Conservation (phyloP, 2,113 vertebrate species). For the Capra hircus region DNA sequence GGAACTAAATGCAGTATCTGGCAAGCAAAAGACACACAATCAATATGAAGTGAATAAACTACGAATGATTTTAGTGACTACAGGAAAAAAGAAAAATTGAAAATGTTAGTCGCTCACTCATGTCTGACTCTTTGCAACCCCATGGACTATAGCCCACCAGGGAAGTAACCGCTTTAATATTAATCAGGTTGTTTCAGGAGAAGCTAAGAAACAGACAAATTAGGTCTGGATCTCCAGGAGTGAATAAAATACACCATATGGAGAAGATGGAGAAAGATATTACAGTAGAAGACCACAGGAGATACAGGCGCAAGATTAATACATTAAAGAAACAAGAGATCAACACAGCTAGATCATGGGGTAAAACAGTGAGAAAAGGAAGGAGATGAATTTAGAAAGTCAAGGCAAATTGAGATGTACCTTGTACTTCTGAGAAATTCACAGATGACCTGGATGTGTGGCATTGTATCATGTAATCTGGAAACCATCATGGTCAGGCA, state of each 20-base stretch:
- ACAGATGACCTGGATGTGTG: background rate
- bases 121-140: background rate
- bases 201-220: background rate
- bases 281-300: background rate
- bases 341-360: background rate
- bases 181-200: background rate
- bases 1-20: background rate
- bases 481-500: background rate
- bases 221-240: background rate
- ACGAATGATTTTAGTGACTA: background rate
- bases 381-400: background rate
- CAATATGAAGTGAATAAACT: background rate
- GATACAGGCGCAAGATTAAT: background rate
- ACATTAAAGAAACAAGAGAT: background rate
- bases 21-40: background rate
- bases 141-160: background rate
- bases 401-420: background rate
- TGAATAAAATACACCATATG: background rate
- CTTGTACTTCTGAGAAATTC: background rate
- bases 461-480: background rate
- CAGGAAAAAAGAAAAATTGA: background rate
- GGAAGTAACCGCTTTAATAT: background rate
- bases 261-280: background rate
- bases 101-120: background rate
- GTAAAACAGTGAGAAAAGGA: background rate